These are phyloP conservation scores for Listronotus oregonensis DNA, from an alignment of 1,140 invertebrate species.

Conservation along the genomic window DNA sequence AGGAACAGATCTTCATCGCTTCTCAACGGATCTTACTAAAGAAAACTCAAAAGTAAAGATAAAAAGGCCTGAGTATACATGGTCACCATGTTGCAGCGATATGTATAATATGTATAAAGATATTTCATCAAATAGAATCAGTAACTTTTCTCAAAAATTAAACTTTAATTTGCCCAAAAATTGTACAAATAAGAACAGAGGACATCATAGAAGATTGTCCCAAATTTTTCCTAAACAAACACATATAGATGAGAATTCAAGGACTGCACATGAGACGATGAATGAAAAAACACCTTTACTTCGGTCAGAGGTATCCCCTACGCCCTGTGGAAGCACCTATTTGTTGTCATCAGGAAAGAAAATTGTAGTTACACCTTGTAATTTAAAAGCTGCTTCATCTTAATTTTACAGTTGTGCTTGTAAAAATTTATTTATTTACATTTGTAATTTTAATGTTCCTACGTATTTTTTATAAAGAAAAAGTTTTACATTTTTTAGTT, in stretches of 20 bases:
- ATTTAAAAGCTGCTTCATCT: neutral
- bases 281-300: slow-evolving; percentile 24
- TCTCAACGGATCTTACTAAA: slow-evolving; percentile 37
- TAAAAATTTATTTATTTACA: no score
- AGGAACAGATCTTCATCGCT: slow-evolving; percentile 24
- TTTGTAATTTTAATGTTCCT: no score
- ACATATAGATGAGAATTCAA: slow-evolving; percentile 16
- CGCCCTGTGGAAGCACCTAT: neutral
- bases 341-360: slow-evolving; percentile 29
- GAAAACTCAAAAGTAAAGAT: slow-evolving; percentile 30
- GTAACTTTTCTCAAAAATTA: neutral
- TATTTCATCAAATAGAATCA: neutral
- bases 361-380: slow-evolving; percentile 42
- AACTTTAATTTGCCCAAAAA: neutral
- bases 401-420: neutral
- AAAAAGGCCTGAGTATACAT: slow-evolving; percentile 35
- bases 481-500: no score
- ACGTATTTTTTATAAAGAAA: no score
- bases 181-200: neutral
- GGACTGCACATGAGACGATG: slow-evolving; percentile 6
- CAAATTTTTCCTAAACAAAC: slow-evolving; percentile 31
- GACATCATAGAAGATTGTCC: slow-evolving; percentile 29
- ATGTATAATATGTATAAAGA: slow-evolving; percentile 2
- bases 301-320: neutral
- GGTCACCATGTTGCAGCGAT: slow-evolving; percentile 36